These are phyloP conservation scores for Glossophaga mutica DNA, from an alignment of 2,797 vertebrate species.

Conservation along the genomic window DNA sequence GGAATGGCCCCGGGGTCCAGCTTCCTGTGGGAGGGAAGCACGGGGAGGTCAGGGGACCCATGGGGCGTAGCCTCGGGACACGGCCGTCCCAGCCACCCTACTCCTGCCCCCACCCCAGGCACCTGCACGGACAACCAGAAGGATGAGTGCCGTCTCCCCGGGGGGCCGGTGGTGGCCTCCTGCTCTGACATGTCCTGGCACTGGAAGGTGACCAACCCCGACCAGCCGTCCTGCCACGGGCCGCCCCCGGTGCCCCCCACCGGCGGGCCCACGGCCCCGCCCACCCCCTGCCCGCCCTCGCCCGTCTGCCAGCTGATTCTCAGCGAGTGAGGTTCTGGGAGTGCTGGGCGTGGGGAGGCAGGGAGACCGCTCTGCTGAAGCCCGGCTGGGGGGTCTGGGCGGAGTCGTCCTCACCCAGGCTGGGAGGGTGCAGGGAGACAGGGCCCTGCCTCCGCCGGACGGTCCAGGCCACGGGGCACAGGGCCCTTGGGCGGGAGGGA, in stretches of 20 bases:
- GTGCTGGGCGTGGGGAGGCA: accelerated
- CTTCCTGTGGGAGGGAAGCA: background rate
- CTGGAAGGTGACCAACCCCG: conserved; percentile 76
- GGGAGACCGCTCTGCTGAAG: too few relatives aligned
- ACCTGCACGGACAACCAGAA: conserved; percentile 80
- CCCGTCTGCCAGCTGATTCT: conserved; percentile 79
- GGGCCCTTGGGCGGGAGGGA: accelerated
- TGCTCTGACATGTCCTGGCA: conserved; percentile 81
- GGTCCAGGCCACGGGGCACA: too few relatives aligned
- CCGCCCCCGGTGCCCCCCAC: background rate
- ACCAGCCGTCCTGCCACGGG: conserved; percentile 50
- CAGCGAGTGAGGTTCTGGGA: conserved; percentile 79
- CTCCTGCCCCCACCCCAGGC: conserved; percentile 65
- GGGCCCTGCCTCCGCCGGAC: accelerated
- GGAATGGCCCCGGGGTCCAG: background rate
- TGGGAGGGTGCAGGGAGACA: background rate
- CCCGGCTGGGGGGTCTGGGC: accelerated
- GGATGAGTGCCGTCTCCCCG: conserved; percentile 84
- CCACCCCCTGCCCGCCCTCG: background rate
- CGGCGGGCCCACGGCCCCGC: accelerated
- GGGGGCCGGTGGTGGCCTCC: conserved; percentile 73
- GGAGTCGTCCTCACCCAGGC: background rate
- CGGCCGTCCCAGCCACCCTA: background rate
- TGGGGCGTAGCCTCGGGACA: accelerated
- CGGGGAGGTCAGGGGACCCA: background rate